phyloP scores from a whole-genome alignment of 2,113 vertebrate species.

The Mustela nigripes region DNA sequence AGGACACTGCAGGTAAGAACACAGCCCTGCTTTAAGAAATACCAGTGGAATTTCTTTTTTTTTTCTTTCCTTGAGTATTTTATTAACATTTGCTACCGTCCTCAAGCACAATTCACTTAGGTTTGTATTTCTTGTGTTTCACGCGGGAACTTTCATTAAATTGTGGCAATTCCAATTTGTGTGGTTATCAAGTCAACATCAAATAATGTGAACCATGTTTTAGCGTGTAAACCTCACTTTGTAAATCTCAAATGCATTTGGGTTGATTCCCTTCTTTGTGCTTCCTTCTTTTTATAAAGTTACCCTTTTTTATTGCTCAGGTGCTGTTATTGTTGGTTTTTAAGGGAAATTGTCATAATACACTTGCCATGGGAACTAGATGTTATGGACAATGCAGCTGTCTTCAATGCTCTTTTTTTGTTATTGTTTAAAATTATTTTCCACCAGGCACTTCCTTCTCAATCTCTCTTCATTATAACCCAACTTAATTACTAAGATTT shows the following conservation, averaged over 20 bases:
- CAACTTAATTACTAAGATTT: constrained; percentile 41
- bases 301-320: not conserved
- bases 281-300: not conserved
- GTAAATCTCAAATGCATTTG: not conserved
- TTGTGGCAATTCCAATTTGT: not conserved
- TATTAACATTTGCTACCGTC: not conserved
- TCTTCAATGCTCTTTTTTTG: rapidly evolving
- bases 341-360: not conserved
- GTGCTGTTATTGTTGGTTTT: not conserved
- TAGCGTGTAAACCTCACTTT: not conserved
- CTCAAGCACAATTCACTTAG: not conserved
- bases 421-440: not conserved
- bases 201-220: not conserved
- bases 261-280: not conserved
- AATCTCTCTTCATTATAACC: constrained; percentile 11
- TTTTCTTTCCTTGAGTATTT: not conserved
- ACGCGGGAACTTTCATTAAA: not conserved
- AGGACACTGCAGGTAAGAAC: not conserved
- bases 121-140: not conserved
- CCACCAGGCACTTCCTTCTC: not conserved
- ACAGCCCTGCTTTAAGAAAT: not conserved
- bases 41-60: too few species aligned
- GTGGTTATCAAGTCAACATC: constrained; percentile 17
- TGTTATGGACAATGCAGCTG: rapidly evolving
- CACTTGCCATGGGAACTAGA: not conserved